Conservation (phyloP, 2,113 vertebrate genomes). For the Hepsetus odoe region DNA sequence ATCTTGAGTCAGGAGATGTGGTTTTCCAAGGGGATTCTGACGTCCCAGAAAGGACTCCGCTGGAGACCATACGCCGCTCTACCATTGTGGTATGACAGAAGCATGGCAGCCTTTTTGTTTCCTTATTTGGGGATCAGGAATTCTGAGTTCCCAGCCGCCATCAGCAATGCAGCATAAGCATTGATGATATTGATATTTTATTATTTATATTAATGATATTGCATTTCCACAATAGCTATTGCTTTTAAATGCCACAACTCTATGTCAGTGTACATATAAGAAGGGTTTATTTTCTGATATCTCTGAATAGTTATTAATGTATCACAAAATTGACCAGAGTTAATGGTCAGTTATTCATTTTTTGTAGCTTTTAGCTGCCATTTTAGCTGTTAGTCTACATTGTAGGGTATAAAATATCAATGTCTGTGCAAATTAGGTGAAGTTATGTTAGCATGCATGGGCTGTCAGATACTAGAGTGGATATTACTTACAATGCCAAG, state of each 20-base stretch:
- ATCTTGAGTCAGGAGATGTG: conserved; percentile 82
- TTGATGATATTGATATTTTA: too few relatives aligned
- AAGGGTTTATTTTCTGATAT: too few relatives aligned
- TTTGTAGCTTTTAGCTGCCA: not conserved
- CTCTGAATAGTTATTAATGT: too few relatives aligned
- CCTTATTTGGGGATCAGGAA: too few relatives aligned
- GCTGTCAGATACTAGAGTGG: not conserved
- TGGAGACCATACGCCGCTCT: conserved; percentile 39
- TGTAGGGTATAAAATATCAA: conserved; percentile 1
- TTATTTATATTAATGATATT: too few relatives aligned
- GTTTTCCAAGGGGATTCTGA: conserved; percentile 76
- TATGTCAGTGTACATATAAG: too few relatives aligned
- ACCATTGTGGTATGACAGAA: conserved; percentile 61
- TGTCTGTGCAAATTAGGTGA: conserved; percentile 3
- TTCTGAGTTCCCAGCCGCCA: too few relatives aligned
- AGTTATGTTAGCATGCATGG: not conserved
- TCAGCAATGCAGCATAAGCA: too few relatives aligned
- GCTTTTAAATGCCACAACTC: too few relatives aligned
- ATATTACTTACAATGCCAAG: not conserved
- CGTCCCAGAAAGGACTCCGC: conserved; percentile 64
- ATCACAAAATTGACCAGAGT: not conserved
- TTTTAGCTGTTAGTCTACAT: not conserved
- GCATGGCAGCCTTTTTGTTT: not conserved
- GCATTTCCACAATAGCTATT: too few relatives aligned
- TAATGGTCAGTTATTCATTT: not conserved